phyloP scores from a whole-genome alignment of 2,113 vertebrate species.

The Antechinus flavipes region DNA sequence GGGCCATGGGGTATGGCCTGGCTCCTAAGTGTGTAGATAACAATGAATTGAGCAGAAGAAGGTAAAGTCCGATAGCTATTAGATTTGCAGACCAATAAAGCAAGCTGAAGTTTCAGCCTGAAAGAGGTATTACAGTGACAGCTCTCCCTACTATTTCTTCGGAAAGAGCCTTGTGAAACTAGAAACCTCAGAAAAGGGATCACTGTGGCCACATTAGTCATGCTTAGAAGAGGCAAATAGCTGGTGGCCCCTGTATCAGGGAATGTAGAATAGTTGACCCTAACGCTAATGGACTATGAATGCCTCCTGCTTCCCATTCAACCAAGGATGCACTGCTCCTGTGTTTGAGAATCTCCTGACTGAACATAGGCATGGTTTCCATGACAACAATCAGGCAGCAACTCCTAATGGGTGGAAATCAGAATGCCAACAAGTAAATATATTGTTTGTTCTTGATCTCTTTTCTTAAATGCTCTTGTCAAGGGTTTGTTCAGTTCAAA shows the following conservation, averaged over 20 bases:
- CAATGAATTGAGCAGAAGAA: neutral
- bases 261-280: neutral
- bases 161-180: neutral
- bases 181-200: neutral
- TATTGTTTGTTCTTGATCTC: conserved; percentile 77
- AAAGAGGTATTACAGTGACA: neutral
- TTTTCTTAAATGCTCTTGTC: conserved; percentile 77
- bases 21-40: neutral
- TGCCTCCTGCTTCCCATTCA: conserved; percentile 61
- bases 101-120: neutral
- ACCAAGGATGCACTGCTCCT: conserved; percentile 54
- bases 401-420: conserved; percentile 68
- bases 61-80: neutral
- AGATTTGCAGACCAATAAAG: neutral
- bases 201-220: neutral
- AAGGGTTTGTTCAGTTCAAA: conserved; percentile 68
- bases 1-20: neutral
- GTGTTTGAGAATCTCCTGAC: conserved; percentile 62
- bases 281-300: conserved; percentile 23
- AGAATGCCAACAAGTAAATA: conserved; percentile 71
- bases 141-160: neutral
- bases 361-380: conserved; percentile 71
- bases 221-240: conserved; percentile 16
- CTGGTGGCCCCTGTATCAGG: conserved; percentile 12
- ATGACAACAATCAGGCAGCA: conserved; percentile 78